A percentile compares a stretch with the other conserved stretches of the same genome.
Evolutionary conservation across 2,888 invertebrate genomes (phyloP).

Genomic region (Chirona hameri): DNA sequence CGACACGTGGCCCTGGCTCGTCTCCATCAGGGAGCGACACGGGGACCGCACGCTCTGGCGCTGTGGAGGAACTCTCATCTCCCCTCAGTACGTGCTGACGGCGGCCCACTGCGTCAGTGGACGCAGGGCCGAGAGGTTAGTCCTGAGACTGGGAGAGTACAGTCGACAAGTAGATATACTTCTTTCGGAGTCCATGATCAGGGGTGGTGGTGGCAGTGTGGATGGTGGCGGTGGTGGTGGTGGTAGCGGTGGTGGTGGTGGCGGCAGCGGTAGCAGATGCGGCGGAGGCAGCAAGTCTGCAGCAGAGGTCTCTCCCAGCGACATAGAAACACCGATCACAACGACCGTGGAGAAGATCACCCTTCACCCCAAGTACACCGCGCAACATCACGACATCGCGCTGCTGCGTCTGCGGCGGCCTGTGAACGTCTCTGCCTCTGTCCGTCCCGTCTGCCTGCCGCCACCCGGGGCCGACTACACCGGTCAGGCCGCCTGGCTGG

Average conservation of each 20-base stretch:
- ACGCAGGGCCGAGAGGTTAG: neutral
- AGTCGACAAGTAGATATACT: too few species aligned
- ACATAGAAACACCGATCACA: too few species aligned
- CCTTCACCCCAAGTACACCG: neutral
- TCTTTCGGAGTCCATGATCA: too few species aligned
- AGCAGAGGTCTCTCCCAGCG: too few species aligned
- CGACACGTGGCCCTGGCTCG: neutral
- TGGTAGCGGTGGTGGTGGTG: too few species aligned
- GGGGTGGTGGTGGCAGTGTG: too few species aligned
- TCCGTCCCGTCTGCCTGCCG: slow-evolving; percentile 34
- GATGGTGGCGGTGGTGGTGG: too few species aligned
- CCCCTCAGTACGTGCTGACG: neutral
- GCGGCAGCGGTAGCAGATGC: too few species aligned
- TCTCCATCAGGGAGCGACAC: neutral
- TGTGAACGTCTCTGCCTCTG: neutral
- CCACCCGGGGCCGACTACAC: neutral
- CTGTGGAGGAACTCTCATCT: neutral
- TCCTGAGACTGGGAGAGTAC: neutral
- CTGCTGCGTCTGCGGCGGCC: neutral
- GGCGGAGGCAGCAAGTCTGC: too few species aligned
- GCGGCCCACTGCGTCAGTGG: neutral
- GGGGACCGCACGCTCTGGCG: neutral
- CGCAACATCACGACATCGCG: neutral
- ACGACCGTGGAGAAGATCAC: too few species aligned
- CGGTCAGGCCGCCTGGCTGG: neutral